Percentiles rank a stretch among this genome's conserved stretches.
These are phyloP conservation scores for Sebastes miniatus DNA, from an alignment of 2,797 vertebrate genomes.

Conservation along the genomic window DNA sequence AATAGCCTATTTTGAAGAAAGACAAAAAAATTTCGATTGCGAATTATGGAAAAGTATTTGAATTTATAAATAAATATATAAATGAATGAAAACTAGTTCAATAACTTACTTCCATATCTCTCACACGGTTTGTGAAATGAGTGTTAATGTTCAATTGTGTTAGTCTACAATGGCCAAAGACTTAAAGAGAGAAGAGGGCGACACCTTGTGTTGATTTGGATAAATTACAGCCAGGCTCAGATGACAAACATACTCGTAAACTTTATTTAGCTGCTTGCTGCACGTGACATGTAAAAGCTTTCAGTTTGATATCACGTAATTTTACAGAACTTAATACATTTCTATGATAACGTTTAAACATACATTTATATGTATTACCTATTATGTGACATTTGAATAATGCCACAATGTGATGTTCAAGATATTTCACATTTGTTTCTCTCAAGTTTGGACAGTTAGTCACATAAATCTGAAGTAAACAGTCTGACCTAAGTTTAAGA, in stretches of 20 bases:
- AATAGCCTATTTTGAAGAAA: background rate
- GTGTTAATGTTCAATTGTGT: background rate
- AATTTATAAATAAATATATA: background rate
- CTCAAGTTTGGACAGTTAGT: background rate
- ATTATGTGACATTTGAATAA: background rate
- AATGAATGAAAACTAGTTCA: background rate
- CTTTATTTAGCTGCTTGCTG: conserved; percentile 24
- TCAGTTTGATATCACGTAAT: background rate
- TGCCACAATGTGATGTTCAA: background rate
- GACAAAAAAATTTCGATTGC: fast-evolving
- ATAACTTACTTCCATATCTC: background rate
- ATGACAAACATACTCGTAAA: background rate
- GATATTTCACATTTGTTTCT: background rate
- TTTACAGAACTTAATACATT: background rate
- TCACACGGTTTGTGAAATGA: background rate
- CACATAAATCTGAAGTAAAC: background rate
- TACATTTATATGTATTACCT: background rate
- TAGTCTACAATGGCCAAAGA: background rate
- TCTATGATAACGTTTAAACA: background rate
- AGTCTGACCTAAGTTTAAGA: background rate
- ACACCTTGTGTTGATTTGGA: conserved; percentile 2
- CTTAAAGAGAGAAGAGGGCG: background rate
- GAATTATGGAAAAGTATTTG: background rate
- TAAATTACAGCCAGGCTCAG: background rate
- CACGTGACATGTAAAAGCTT: background rate